Evolutionary conservation across 2,888 invertebrate species (phyloP), one percentile per base, ranked within the genome.

Genomic region (Folsomia candida): DNA sequence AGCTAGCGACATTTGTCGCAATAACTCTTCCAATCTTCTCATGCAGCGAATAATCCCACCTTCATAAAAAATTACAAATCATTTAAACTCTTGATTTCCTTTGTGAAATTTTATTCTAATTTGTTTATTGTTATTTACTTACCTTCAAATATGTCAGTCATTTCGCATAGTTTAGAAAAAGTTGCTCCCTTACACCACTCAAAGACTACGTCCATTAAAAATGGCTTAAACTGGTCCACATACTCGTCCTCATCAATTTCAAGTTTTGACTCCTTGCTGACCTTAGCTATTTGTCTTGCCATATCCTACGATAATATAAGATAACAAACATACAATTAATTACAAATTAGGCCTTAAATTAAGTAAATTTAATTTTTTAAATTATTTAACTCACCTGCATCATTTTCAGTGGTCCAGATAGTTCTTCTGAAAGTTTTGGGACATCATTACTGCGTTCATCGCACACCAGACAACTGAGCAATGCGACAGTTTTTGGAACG

Each of bases 91-190:
- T n/a, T n/a, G n/a, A n/a, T n/a, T n/a, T n/a, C n/a, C n/a, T n/a
- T n/a, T 20, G 22, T 3, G 51, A 20, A 25, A 26, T 51, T 26
- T 61, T 51, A 54, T 29, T 37, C n/a, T 22, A 64, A 28, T 29
- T 59, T 29, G 28, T n/a, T 59, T 27, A 29, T 26, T 57, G 20
- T 14, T 47, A 67, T 9, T 37, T 1, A 37, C 1, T 76, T 82
- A 89, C 91, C 97, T 88, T 98, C 97, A 83, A 95, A 97, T 64
- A 97, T 92, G 79, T 96, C 95, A 0, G 97, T 96, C 91, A 95
- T 94, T 85, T 92, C 91, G 85, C 97, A 96, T 70, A 99, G 89
- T 82, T 94, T 90, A 75, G 91, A 85, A 84, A 99, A 99, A 27
- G 89, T 87, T 25, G 93, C 89, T 9, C 99, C 99, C 81, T 93